Evolutionary conservation across 2,888 invertebrate species (phyloP), one percentile per base, ranked within the genome.

Genomic region (Drosophila helvetica): DNA sequence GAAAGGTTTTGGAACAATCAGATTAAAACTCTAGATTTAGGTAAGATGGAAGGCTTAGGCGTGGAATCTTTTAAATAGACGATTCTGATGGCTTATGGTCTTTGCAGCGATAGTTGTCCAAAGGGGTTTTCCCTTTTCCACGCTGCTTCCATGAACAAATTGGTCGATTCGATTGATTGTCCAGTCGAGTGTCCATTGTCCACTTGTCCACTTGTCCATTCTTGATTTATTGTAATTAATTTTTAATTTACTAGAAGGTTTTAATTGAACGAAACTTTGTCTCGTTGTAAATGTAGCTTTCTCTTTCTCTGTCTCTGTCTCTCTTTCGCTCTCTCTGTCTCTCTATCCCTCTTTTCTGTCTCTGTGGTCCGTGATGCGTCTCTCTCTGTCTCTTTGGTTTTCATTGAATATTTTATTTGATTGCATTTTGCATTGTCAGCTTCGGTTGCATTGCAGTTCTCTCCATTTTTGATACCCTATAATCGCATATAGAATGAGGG

Each of bases 221-320:
- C 38, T 59, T 71, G 69, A 68, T 74, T 74, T 69, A 75, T 75
- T 68, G 75, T 56, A 68, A 74, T 74, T 75, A 74, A 75, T 75
- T 53, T 69, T 75, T 69, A 69, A 74, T 74, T 63, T 45, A 62
- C 69, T 55, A 62, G 68, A 59, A 42, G 55, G 46, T 56, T 45
- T 55, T 58, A 67, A 54, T 54, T 60, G 48, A 46, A 38, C 47
- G 52, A 38, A 38, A 7, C 38, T 19, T 12, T 52, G 52, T n/a
- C 38, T 18, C 51, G 18, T 1, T 17, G 27, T 27, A 12, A 30
- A 17, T 27, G n/a, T 8, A 18, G 51, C 19, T 50, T 43, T 56
- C 18, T 12, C 19, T 17, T 17, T 19, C 17, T n/a, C 51, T 10
- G 22, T 42, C 64, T n/a, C 53, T 54, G 9, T n/a, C n/a, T n/a